Base-by-base conservation (phyloP, 2,888 invertebrate species). In the Aromia moschata region DNA sequence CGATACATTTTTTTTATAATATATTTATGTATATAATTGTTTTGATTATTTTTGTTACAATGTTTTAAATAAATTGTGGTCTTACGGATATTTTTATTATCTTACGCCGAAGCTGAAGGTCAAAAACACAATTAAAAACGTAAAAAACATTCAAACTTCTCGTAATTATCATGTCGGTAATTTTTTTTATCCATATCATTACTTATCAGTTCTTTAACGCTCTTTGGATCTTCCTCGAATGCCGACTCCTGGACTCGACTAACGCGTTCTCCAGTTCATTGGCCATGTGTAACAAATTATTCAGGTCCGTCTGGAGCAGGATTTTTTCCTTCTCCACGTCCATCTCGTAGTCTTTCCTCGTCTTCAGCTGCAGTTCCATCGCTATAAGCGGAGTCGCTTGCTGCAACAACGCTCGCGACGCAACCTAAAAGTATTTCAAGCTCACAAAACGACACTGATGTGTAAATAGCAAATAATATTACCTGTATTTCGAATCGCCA, bases 401-500 rank as follows among this genome's bases (percentile, higher is more conserved):
- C 12, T 84, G 79, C 30, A 84, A 71, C 16, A 87, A 70, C n/a
- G 85, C 81, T 64, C 87, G 82, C 0, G 88, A 86, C 10, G 86
- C 84, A 41, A 86, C 80, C 83, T 85, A 64, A 5, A 74, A 77
- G 66, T 37, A 25, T 41, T 36, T 17, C 7, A 25, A 25, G 3
- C 7, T 3, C 7, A 3, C 25, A 25, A 7, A 25, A 25, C n/a
- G n/a, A n/a, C n/a, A n/a, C n/a, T n/a, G n/a, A n/a, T n/a, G n/a
- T n/a, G n/a, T n/a, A n/a, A n/a, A n/a, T n/a, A n/a, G n/a, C 7
- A 25, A 25, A 25, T 7, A 25, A 25, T 25, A 7, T 25, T 74
- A 85, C 85, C 79, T 86, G 85, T 2, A 85, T 84, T 80, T 89
- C 88, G 67, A 89, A 83, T 63, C 89, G 81, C 89, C 89, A 89